A percentile compares a stretch with the other conserved stretches of the same genome.
These are phyloP conservation scores for Bucco capensis DNA, from an alignment of 2,113 vertebrate genomes.

Conservation along the genomic window DNA sequence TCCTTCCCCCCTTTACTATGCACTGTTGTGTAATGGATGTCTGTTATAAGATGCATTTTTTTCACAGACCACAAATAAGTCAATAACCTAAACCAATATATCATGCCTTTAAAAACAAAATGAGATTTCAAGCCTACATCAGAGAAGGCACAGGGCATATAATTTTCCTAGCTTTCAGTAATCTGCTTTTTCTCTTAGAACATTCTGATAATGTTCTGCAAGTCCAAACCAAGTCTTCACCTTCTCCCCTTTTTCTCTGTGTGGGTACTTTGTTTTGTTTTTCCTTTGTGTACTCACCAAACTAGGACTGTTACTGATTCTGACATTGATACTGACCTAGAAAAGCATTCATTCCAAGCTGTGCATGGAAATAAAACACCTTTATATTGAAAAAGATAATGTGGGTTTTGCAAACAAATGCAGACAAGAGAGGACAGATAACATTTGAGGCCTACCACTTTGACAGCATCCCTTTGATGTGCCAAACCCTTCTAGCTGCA, in stretches of 20 bases:
- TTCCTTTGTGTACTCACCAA: not conserved
- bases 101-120: not conserved
- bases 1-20: too few species aligned
- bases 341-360: not conserved
- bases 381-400: not conserved
- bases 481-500: not conserved
- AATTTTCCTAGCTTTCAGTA: not conserved
- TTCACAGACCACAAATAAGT: not conserved
- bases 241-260: not conserved
- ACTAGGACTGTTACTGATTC: not conserved
- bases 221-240: not conserved
- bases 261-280: not conserved
- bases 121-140: not conserved
- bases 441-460: not conserved
- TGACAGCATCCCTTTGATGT: not conserved
- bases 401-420: not conserved
- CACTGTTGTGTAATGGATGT: not conserved
- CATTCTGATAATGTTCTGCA: not conserved
- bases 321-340: conserved; percentile 4
- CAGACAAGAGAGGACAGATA: not conserved
- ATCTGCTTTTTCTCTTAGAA: not conserved
- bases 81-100: not conserved
- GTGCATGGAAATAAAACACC: conserved; percentile 15
- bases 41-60: not conserved
- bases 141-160: not conserved